Evolutionary conservation across 2,113 vertebrate genomes (phyloP), one percentile per base, ranked within the genome.

Genomic region (Cervus canadensis): DNA sequence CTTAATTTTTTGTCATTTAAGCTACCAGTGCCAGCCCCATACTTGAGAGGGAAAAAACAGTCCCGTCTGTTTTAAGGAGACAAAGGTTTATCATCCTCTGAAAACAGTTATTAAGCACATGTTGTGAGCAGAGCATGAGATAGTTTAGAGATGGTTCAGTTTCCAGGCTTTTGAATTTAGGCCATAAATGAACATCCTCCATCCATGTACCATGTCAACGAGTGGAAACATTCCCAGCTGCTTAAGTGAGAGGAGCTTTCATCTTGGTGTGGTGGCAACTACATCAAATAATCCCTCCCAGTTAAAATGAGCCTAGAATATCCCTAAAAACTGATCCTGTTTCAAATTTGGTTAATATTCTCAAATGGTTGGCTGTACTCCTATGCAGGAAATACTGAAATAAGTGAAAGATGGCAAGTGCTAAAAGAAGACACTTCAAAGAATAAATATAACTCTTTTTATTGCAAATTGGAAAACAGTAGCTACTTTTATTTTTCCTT

Each of bases 381-480:
- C 94, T 81, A 40, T 93, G 52, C 97, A 95, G 59, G 95, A 25
- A 87, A 50, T 89, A 64, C 97, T 94, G 48, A 98, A 98, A 97
- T 97, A 97, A 83, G 92, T 21, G 94, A 97, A 96, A 96, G 92
- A 97, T 96, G 92, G 96, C 59, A 12, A 95, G 59, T 89, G 92
- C 95, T 97, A 93, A 98, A 90, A 96, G 97, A 98, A 98, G 89
- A 94, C 52, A 91, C 96, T 64, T 98, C 91, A 97, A 91, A 96
- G 98, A 97, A 97, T 98, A 98, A 98, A 74, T 97, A 76, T 92
- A 98, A 84, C 81, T 98, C 83, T 57, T 96, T 95, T 94, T 97
- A 96, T 95, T 97, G 92, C 97, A 96, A 97, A 96, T 96, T 91
- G 95, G 93, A 92, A 98, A 98, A 84, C 21, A 87, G 95, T 86